phyloP scores from a whole-genome alignment of 2,888 invertebrate genomes.

The Caenorhabditis sp. region DNA sequence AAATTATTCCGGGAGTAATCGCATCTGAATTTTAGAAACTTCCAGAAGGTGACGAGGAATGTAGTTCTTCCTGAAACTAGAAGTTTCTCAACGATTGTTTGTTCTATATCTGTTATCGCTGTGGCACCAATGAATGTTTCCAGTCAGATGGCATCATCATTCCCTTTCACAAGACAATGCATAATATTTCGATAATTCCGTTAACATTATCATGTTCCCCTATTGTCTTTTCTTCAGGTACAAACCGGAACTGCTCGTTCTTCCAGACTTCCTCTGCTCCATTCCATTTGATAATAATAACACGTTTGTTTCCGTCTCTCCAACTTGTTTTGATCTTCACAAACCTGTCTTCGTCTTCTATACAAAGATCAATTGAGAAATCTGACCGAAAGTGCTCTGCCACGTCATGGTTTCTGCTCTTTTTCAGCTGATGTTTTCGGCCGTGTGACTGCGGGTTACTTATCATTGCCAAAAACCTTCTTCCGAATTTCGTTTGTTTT shows the following conservation, averaged over 20 bases:
- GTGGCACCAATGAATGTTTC: too few species aligned
- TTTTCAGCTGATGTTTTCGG: conserved; percentile 17
- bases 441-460: conserved; percentile 1
- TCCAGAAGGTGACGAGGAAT: too few species aligned
- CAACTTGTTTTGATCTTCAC: not conserved
- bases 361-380: conserved; percentile 40
- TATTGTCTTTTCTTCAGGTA: too few species aligned
- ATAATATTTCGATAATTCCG: too few species aligned
- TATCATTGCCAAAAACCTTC: conserved; percentile 12
- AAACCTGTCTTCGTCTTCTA: conserved; percentile 1
- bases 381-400: conserved; percentile 29
- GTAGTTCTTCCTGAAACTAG: too few species aligned
- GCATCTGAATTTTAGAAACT: too few species aligned
- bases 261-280: not conserved
- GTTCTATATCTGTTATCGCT: too few species aligned
- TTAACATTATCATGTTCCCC: too few species aligned
- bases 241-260: not conserved
- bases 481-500: conserved; percentile 36
- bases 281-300: not conserved
- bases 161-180: too few species aligned
- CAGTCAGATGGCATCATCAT: too few species aligned
- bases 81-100: too few species aligned
- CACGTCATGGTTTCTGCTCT: conserved; percentile 48
- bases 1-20: too few species aligned
- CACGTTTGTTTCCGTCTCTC: not conserved